These are phyloP conservation scores for Macrosoma leucophasiata DNA, from an alignment of 2,888 invertebrate species.

Conservation along the genomic window DNA sequence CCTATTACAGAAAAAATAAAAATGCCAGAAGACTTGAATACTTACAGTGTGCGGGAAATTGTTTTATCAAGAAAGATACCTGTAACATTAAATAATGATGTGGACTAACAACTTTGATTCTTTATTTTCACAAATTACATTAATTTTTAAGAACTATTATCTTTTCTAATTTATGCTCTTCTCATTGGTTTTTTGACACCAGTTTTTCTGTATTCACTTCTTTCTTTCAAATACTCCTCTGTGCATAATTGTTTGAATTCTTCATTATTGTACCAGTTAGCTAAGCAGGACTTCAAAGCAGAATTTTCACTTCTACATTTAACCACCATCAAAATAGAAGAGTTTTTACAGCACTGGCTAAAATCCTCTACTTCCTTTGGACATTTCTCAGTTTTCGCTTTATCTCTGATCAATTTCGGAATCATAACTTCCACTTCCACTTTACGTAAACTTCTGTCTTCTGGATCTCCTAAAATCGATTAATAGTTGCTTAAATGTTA, in stretches of 20 bases:
- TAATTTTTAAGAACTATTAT: conserved; percentile 25
- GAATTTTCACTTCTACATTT: conserved; percentile 84
- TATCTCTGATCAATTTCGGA: conserved; percentile 91
- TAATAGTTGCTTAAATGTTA: not conserved
- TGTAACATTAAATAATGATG: conserved; percentile 55
- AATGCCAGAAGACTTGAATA: conserved; percentile 67
- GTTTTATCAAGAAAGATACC: conserved; percentile 76
- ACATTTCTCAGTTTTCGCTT: conserved; percentile 88
- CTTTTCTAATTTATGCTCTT: conserved; percentile 45
- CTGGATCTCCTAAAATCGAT: conserved; percentile 83
- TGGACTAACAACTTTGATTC: conserved; percentile 38
- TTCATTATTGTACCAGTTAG: conserved; percentile 85
- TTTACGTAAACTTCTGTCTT: conserved; percentile 87
- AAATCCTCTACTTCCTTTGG: conserved; percentile 81
- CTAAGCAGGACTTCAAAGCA: conserved; percentile 81
- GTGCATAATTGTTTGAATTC: conserved; percentile 83
- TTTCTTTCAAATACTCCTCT: conserved; percentile 86
- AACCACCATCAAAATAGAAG: conserved; percentile 81
- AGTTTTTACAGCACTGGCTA: conserved; percentile 82
- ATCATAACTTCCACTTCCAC: conserved; percentile 93
- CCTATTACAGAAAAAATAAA: conserved; percentile 39
- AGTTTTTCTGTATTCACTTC: conserved; percentile 87
- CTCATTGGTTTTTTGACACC: conserved; percentile 79
- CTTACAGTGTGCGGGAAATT: conserved; percentile 79
- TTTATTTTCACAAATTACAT: conserved; percentile 28